Evolutionary conservation across 2,888 invertebrate genomes (phyloP), one percentile per base, ranked within the genome.

Genomic region (Hyalella azteca): DNA sequence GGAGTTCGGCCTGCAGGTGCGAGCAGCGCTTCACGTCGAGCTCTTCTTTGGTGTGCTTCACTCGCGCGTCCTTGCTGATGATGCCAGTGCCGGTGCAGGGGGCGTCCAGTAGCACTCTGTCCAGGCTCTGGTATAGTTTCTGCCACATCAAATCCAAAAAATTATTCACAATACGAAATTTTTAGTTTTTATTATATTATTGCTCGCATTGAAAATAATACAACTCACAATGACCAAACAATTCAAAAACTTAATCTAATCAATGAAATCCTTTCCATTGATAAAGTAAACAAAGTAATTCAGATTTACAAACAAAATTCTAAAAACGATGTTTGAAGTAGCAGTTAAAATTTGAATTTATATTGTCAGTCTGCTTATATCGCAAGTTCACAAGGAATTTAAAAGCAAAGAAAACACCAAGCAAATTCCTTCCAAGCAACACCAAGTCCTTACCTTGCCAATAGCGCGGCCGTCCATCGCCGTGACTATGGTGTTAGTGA

Each of bases 81-180:
- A 99, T 97, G 40, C 99, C 99, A 0, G 98, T 98, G 48, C 99
- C 99, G 50, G 97, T 96, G 87, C 99, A 99, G 0, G 99, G 99
- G 0, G 99, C 99, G 90, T 99, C 99, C 75, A 99, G 89, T 45
- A 99, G 89, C 7, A 98, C 95, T 86, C 98, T 91, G 88, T 99
- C 98, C 88, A 99, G 99, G 1, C 95, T 95, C 86, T 93, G 94
- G 88, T 96, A 93, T 15, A 94, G 90, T 88, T 93, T 80, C 79
- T 84, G 83, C 39, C 77, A n/a, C 26, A n/a, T 59, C 40, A 36
- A 66, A 78, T n/a, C n/a, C n/a, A n/a, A n/a, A n/a, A n/a, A n/a
- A n/a, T n/a, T n/a, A n/a, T n/a, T n/a, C n/a, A n/a, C n/a, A n/a
- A n/a, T n/a, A n/a, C n/a, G n/a, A n/a, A n/a, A n/a, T n/a, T n/a